These are phyloP conservation scores for Chrysopilus asiliformis DNA, from an alignment of 2,888 invertebrate genomes.

Conservation along the genomic window DNA sequence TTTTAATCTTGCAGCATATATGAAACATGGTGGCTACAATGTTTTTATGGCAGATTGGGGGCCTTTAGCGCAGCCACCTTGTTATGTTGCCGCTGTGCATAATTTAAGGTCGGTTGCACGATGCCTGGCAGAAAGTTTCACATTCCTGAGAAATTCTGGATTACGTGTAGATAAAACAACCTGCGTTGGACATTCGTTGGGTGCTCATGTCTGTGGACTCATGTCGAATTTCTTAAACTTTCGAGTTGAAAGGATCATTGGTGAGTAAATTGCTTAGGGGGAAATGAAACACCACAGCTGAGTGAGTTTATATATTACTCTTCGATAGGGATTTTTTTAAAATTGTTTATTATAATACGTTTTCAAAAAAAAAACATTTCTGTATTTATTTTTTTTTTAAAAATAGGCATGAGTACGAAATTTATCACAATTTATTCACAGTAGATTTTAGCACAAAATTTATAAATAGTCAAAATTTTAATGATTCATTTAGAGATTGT, in stretches of 20 bases:
- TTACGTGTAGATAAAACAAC: constrained; percentile 50
- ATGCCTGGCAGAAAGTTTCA: constrained; percentile 53
- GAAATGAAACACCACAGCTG: no score
- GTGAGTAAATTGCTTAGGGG: constrained; percentile 27
- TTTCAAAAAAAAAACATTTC: no score
- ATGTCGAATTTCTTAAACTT: constrained; percentile 60
- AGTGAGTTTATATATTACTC: no score
- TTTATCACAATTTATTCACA: no score
- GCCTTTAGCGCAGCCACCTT: constrained; percentile 51
- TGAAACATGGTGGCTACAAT: constrained; percentile 60
- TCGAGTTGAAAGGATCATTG: constrained; percentile 58
- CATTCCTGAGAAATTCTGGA: constrained; percentile 49
- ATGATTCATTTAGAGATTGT: no score
- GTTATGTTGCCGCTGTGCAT: constrained; percentile 61
- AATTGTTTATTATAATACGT: no score
- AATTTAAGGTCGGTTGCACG: constrained; percentile 58
- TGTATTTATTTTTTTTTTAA: no score
- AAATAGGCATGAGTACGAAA: no score
- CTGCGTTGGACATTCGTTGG: constrained; percentile 65
- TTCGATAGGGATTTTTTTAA: no score
- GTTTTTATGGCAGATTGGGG: constrained; percentile 69
- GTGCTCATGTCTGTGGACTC: constrained; percentile 64
- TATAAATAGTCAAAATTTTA: no score
- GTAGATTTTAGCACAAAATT: no score
- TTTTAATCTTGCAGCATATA: constrained; percentile 42